Evolutionary conservation across 1,140 invertebrate genomes (phyloP).

Genomic region (Ridgeia piscesae): DNA sequence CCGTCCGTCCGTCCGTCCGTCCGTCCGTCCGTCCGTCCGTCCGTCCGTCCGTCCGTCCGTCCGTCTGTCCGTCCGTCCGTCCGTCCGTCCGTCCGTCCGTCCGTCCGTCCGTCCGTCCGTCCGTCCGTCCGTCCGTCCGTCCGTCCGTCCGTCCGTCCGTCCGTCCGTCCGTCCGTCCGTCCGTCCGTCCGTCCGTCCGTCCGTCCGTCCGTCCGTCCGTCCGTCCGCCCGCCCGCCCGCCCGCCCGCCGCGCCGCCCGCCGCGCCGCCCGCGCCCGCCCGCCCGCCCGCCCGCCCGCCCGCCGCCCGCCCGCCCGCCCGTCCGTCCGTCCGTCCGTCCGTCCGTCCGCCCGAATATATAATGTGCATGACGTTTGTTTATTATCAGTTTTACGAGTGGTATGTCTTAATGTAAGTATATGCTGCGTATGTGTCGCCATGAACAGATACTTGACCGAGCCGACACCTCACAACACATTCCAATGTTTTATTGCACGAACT

Average conservation of each 20-base stretch:
- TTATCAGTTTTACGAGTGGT: background rate
- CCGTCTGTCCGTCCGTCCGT: no score
- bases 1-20: slow-evolving; percentile 19
- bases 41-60: no score
- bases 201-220: slow-evolving; percentile 10
- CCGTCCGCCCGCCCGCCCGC: no score
- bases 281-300: background rate
- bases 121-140: slow-evolving; percentile 20
- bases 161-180: slow-evolving; percentile 15
- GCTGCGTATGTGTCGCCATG: background rate
- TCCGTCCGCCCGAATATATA: no score
- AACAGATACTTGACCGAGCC: background rate
- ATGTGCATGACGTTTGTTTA: background rate
- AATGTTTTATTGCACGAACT: no score
- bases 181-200: slow-evolving; percentile 14
- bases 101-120: slow-evolving; percentile 18
- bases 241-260: no score
- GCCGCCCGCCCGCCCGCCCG: no score
- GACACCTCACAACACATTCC: no score
- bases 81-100: slow-evolving; percentile 18
- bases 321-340: no score
- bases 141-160: slow-evolving; percentile 11
- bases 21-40: slow-evolving; percentile 11
- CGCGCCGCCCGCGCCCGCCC: no score
- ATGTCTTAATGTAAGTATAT: background rate